A percentile compares a stretch with the other conserved stretches of the same genome.
These are phyloP conservation scores for Sebastes melanostomus DNA, from an alignment of 2,797 vertebrate species.

Conservation along the genomic window DNA sequence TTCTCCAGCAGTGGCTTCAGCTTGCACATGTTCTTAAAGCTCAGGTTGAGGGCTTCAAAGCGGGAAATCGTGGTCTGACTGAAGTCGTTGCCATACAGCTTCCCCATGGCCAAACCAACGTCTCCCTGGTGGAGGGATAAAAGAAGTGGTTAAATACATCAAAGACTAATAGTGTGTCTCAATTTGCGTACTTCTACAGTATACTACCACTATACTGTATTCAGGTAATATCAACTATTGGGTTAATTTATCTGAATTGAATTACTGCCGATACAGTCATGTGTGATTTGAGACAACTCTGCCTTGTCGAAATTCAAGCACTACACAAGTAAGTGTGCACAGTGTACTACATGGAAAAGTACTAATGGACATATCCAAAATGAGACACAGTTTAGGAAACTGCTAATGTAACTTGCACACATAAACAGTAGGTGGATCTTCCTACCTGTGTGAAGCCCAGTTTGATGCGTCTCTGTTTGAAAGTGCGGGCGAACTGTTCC, in stretches of 20 bases:
- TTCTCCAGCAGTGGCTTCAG: conserved; percentile 94
- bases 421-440: not conserved
- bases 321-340: too few species aligned
- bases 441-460: conserved; percentile 93
- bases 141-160: not conserved
- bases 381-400: not conserved
- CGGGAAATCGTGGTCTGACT: conserved; percentile 96
- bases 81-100: conserved; percentile 95
- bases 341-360: too few species aligned
- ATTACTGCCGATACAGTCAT: too few species aligned
- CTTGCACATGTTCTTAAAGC: conserved; percentile 98
- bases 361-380: too few species aligned
- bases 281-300: too few species aligned
- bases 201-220: too few species aligned
- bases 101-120: conserved; percentile 94
- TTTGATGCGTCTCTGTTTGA: conserved; percentile 95
- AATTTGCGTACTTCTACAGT: too few species aligned
- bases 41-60: conserved; percentile 94
- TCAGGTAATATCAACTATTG: too few species aligned
- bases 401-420: not conserved
- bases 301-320: too few species aligned
- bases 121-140: conserved; percentile 82
- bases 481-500: conserved; percentile 94
- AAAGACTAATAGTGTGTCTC: not conserved
- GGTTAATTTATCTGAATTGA: too few species aligned